Base-by-base conservation (phyloP, 2,888 invertebrate species). In the Drosophila helvetica region DNA sequence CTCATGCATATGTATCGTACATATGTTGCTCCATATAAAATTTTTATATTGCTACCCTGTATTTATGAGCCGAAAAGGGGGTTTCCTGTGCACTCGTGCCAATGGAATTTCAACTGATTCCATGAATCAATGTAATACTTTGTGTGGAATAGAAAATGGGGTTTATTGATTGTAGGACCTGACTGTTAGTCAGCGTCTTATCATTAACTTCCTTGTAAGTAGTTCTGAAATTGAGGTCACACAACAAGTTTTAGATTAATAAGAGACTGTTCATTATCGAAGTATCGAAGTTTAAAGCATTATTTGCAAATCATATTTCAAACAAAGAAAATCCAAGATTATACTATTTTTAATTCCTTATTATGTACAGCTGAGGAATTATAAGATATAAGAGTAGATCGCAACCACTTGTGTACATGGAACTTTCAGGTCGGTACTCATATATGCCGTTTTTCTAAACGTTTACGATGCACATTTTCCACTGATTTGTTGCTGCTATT, bases 1-100 rank as follows among this genome's bases (percentile, higher is more conserved):
- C 71, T 83, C 82, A 86, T 25, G 7, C 82, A 86, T 25, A 25
- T 25, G 25, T 22, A 22, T 22, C 22, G 4, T 80, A 86, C 30
- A 30, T 30, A 9, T 86, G 88, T 67, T 75, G 80, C 52, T 79
- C 79, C 68, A 83, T 63, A 79, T 82, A 72, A 50, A 66, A 55
- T 74, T 77, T 69, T 62, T 52, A 58, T 54, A 51, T 30, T 53
- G 42, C 76, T 79, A 82, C 81, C 77, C 79, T 79, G 56, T 47
- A 72, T 7, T 17, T 6, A 2, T 38, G 42, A 12, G 17, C 22
- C 15, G 10, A 15, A 10, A 33, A 15, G 42, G 48, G 48, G 18
- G 50, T n/a, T 50, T 47, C 38, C 15, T 38, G 38, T 38, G 38
- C 19, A 12, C 12, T 33, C 33, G 12, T 33, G 33, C 33, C 27